A percentile compares a stretch with the other conserved stretches of the same genome.
These are phyloP conservation scores for Scelioninae gen. 1 DNA, from an alignment of 2,888 invertebrate species.

Conservation along the genomic window DNA sequence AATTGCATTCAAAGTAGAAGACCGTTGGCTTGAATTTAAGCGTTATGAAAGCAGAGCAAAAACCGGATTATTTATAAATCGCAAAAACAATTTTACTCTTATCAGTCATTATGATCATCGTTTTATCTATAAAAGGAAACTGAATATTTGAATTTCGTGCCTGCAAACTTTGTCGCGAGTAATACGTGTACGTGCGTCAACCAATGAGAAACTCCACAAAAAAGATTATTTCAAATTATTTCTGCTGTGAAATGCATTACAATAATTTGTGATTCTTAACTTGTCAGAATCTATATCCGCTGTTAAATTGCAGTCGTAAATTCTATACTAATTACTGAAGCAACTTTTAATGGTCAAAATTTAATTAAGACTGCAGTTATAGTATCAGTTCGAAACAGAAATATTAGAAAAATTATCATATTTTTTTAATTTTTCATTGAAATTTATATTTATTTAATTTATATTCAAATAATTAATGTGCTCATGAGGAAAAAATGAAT, in stretches of 20 bases:
- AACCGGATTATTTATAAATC: slow-evolving; percentile 22
- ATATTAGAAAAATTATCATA: not conserved
- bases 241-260: slow-evolving; percentile 37
- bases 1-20: too few relatives aligned
- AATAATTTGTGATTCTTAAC: slow-evolving; percentile 33
- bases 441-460: too few relatives aligned
- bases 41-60: not conserved
- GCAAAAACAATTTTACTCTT: slow-evolving; percentile 38
- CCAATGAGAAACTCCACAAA: slow-evolving; percentile 23
- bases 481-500: too few relatives aligned
- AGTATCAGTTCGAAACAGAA: too few relatives aligned
- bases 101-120: slow-evolving; percentile 32
- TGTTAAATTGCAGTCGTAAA: slow-evolving; percentile 12
- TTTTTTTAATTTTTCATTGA: too few relatives aligned
- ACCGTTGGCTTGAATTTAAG: too few relatives aligned
- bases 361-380: too few relatives aligned
- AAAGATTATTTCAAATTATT: slow-evolving; percentile 28
- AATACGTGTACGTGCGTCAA: slow-evolving; percentile 44
- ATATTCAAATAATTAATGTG: too few relatives aligned
- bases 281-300: slow-evolving; percentile 20
- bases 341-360: slow-evolving; percentile 4
- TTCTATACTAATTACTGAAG: slow-evolving; percentile 26
- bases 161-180: slow-evolving; percentile 34
- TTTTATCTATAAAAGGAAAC: slow-evolving; percentile 36
- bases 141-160: slow-evolving; percentile 45